These are phyloP conservation scores for Cotesia typhae DNA, from an alignment of 1,140 invertebrate genomes.

Conservation along the genomic window DNA sequence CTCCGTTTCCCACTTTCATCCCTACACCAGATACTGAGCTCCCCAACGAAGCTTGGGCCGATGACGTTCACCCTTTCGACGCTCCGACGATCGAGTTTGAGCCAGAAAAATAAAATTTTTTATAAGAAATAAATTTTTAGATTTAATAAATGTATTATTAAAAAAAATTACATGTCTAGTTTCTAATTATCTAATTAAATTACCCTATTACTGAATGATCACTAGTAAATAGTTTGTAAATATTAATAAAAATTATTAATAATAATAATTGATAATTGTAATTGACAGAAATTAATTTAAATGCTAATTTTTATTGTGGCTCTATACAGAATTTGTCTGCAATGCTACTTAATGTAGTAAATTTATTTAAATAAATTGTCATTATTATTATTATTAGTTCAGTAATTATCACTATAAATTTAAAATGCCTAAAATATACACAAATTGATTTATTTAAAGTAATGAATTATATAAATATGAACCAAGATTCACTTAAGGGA, in stretches of 20 bases:
- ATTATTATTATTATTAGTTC: slow-evolving; percentile 40
- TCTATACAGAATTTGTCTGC: slow-evolving; percentile 59
- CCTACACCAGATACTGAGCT: slow-evolving; percentile 66
- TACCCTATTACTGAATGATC: too few species aligned
- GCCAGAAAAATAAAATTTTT: slow-evolving; percentile 57
- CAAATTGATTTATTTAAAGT: slow-evolving; percentile 45
- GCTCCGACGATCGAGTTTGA: slow-evolving; percentile 75
- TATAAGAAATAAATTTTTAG: slow-evolving; percentile 16
- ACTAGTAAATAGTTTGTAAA: too few species aligned
- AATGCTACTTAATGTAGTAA: slow-evolving; percentile 52
- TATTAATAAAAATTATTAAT: neutral
- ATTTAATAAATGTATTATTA: slow-evolving; percentile 10
- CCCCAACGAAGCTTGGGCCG: slow-evolving; percentile 77
- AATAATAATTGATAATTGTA: slow-evolving; percentile 8
- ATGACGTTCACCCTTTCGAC: slow-evolving; percentile 76
- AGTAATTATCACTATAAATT: slow-evolving; percentile 62
- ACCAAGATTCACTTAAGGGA: slow-evolving; percentile 51
- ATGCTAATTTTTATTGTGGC: slow-evolving; percentile 57
- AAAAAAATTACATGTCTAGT: slow-evolving; percentile 11
- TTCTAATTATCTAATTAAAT: neutral
- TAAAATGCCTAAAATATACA: slow-evolving; percentile 63
- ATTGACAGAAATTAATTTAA: slow-evolving; percentile 18
- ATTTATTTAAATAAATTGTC: slow-evolving; percentile 48
- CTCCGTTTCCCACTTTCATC: slow-evolving; percentile 85
- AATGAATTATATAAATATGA: slow-evolving; percentile 54